These are phyloP conservation scores for Macropus fuliginosus DNA, from an alignment of 2,797 vertebrate species.

Conservation along the genomic window DNA sequence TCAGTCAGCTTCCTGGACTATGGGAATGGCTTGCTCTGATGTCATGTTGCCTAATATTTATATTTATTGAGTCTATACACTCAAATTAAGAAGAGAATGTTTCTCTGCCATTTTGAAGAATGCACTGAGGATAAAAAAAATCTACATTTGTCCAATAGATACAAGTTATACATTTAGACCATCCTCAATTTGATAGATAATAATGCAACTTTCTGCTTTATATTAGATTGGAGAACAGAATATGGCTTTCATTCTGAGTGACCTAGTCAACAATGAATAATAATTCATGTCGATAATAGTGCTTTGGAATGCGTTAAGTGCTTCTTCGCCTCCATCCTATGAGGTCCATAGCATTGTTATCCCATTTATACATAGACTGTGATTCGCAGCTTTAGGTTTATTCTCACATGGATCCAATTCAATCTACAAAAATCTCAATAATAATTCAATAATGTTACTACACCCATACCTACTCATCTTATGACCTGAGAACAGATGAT, in stretches of 20 bases:
- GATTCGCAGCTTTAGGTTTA: background rate
- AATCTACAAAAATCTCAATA: background rate
- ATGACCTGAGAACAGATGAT: background rate
- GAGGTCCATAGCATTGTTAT: background rate
- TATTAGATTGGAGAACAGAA: background rate
- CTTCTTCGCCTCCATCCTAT: background rate
- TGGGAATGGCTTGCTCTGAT: conserved; percentile 27
- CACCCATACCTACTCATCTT: background rate
- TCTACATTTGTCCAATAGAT: conserved; percentile 10
- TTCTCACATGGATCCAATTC: background rate
- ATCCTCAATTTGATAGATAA: conserved; percentile 36
- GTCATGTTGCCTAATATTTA: conserved; percentile 48
- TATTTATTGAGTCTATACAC: conserved; percentile 29
- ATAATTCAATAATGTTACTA: background rate
- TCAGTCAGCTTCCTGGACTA: conserved; percentile 5
- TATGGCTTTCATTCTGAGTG: conserved; percentile 13
- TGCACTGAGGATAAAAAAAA: conserved; percentile 3
- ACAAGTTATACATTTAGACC: background rate
- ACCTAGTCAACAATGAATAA: background rate
- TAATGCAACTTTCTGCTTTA: conserved; percentile 33
- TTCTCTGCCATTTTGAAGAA: background rate
- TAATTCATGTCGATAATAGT: background rate
- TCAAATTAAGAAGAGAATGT: conserved; percentile 16
- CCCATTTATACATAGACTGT: background rate
- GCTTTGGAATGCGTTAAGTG: background rate